phyloP scores from a whole-genome alignment of 2,888 invertebrate species.

The Cosmia trapezina region DNA sequence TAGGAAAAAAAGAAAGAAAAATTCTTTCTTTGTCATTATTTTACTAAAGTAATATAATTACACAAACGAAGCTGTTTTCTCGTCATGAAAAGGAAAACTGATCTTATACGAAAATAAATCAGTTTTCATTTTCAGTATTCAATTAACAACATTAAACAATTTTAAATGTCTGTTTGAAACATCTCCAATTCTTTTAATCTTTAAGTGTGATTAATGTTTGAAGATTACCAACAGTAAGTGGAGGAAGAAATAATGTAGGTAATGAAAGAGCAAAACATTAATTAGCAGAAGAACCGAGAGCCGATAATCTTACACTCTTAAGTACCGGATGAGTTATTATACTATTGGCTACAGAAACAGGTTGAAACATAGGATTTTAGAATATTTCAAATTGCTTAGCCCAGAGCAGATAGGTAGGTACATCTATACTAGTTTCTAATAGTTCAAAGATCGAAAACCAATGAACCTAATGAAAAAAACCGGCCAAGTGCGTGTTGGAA shows the following conservation, averaged over 20 bases:
- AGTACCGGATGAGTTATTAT: conserved; percentile 10
- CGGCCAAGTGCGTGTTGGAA: too few relatives aligned
- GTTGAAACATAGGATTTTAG: background rate
- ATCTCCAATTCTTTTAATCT: background rate
- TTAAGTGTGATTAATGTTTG: conserved; percentile 21
- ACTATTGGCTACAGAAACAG: conserved; percentile 11
- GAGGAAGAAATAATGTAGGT: conserved; percentile 7
- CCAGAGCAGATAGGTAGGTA: background rate
- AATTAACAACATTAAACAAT: background rate
- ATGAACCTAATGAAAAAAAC: background rate
- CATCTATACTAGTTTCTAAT: background rate
- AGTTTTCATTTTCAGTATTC: conserved; percentile 4
- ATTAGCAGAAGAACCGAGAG: conserved; percentile 6
- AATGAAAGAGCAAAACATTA: conserved; percentile 12
- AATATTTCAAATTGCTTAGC: background rate
- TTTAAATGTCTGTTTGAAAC: background rate
- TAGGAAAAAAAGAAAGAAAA: too few relatives aligned
- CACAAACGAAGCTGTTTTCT: background rate
- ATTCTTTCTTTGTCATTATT: background rate
- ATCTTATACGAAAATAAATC: too few relatives aligned
- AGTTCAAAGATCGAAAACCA: background rate
- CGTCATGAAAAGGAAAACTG: background rate
- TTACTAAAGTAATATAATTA: background rate
- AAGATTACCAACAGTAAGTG: conserved; percentile 2
- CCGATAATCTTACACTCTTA: background rate